Conservation (phyloP, 2,113 vertebrate species). For the Oreochromis spilurus region DNA sequence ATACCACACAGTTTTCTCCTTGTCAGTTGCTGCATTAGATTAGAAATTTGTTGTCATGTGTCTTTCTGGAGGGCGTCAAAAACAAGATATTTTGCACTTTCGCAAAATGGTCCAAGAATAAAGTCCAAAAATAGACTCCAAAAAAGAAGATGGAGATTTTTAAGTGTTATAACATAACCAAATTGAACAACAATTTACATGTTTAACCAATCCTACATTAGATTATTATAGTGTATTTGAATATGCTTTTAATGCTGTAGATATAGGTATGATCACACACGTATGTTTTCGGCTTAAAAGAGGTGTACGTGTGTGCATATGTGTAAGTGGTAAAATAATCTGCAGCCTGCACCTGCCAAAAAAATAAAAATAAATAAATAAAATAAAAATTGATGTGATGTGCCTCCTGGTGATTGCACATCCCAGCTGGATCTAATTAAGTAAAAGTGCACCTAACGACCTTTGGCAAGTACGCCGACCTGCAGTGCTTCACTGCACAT, state of each 20-base stretch:
- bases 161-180: not conserved
- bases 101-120: not conserved
- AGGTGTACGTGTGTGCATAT: not conserved
- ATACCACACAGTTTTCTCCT: not conserved
- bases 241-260: not conserved
- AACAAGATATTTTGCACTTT: not conserved
- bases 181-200: not conserved
- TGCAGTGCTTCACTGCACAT: not conserved
- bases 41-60: not conserved
- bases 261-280: fast-evolving
- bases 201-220: not conserved
- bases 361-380: not conserved
- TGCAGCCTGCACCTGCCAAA: not conserved
- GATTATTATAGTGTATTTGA: not conserved
- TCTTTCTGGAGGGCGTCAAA: not conserved
- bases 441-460: constrained; percentile 2
- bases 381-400: not conserved
- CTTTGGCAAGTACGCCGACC: not conserved
- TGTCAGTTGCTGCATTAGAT: not conserved
- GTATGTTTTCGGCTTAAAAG: not conserved
- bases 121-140: not conserved
- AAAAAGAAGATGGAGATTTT: not conserved
- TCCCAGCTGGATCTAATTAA: constrained; percentile 3
- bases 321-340: not conserved
- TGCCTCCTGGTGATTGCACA: not conserved